Percentiles rank a stretch among this genome's conserved stretches.
phyloP scores from a whole-genome alignment of 1,140 invertebrate genomes.

The Macrobrachium nipponense region DNA sequence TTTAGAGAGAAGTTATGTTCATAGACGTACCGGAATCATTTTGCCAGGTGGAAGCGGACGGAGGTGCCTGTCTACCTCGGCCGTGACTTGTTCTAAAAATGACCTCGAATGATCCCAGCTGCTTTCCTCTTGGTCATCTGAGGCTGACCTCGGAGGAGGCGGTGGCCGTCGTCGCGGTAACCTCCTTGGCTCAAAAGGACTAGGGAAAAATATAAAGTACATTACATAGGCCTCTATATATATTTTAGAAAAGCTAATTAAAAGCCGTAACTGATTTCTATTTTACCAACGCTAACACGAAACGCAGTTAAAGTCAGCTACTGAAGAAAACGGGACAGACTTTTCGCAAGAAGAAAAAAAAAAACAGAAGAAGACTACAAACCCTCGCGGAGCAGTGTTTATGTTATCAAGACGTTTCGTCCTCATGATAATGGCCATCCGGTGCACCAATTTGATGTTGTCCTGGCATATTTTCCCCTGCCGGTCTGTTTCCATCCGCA shows the following conservation, averaged over 20 bases:
- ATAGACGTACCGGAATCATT: slow-evolving; percentile 27
- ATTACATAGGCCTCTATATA: neutral
- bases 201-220: neutral
- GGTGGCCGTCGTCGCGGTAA: neutral
- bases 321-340: neutral
- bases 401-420: slow-evolving; percentile 59
- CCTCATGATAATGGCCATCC: slow-evolving; percentile 63
- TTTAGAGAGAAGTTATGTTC: neutral
- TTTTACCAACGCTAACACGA: neutral
- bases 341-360: neutral
- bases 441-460: slow-evolving; percentile 60
- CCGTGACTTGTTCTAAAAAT: slow-evolving; percentile 42
- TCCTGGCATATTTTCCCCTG: slow-evolving; percentile 58
- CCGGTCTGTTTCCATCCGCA: slow-evolving; percentile 56
- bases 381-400: slow-evolving; percentile 46
- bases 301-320: neutral
- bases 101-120: slow-evolving; percentile 14
- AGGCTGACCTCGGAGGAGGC: neutral
- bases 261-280: neutral
- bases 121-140: neutral
- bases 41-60: slow-evolving; percentile 36
- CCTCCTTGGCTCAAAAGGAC: slow-evolving; percentile 22
- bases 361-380: neutral
- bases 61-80: slow-evolving; percentile 40
- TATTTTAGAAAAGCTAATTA: neutral